Evolutionary conservation across 2,797 vertebrate genomes (phyloP).

Genomic region (Anisognathus igniventris): DNA sequence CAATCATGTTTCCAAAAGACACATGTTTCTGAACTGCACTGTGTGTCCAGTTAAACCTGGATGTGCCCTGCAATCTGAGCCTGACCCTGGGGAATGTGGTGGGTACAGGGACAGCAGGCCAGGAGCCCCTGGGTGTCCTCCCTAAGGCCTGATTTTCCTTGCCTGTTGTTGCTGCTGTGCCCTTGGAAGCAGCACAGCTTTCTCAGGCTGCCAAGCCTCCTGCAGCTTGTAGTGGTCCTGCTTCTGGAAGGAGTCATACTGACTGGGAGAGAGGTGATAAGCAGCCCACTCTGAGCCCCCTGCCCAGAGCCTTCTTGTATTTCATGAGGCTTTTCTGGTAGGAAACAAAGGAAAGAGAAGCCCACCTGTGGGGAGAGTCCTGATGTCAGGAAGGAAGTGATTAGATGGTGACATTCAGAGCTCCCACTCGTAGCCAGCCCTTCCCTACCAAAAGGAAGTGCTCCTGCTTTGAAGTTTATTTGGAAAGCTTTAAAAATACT

Average conservation of each 20-base stretch:
- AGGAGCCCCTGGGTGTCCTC: neutral
- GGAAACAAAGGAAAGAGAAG: neutral
- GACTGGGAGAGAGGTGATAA: neutral
- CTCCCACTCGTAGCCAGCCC: neutral
- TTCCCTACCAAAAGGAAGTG: neutral
- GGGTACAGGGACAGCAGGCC: neutral
- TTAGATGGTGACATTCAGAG: neutral
- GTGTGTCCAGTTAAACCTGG: neutral
- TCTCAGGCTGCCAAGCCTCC: neutral
- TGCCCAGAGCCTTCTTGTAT: neutral
- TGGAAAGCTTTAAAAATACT: conserved; percentile 17
- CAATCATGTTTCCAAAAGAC: neutral
- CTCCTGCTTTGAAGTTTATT: conserved; percentile 7
- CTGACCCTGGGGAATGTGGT: neutral
- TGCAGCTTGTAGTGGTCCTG: neutral
- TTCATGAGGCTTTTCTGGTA: neutral
- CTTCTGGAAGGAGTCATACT: neutral
- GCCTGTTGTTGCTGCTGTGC: neutral
- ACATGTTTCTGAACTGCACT: neutral
- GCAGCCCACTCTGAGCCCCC: neutral
- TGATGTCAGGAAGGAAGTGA: neutral
- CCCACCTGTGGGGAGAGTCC: neutral
- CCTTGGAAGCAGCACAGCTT: neutral
- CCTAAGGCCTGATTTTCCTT: neutral
- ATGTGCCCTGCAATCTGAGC: neutral